Evolutionary conservation across 2,888 invertebrate species (phyloP), one percentile per base, ranked within the genome.

Genomic region (Spodoptera picta): DNA sequence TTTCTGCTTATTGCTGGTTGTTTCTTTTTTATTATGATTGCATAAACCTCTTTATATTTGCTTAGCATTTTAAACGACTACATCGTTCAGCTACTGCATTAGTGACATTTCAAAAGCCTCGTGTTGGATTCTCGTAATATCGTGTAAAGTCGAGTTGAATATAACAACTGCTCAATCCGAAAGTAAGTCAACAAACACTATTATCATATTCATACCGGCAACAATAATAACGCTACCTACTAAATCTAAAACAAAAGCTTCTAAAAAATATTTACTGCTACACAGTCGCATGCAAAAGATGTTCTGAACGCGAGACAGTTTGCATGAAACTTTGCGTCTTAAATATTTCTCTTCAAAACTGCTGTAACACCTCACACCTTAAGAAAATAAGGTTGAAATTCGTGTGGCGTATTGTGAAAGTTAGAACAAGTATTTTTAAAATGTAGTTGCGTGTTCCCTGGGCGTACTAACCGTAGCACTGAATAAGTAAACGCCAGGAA

Each of bases 401-500:
- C 31, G 66, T 51, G 24, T 73, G 75, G 58, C 45, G 14, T 54
- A 54, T 58, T 57, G 54, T 27, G 60, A 50, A 68, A 70, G 71
- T 78, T 68, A 80, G 78, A 81, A 80, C 84, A 82, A 76, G 69
- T 61, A 65, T 73, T 75, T 79, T 79, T 73, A 45, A 67, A 69
- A 47, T 72, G 66, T 69, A 77, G 79, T 79, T 79, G 79, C 79
- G 79, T 79, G 79, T 75, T 79, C 69, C 58, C 67, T 63, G 79
- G 71, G 90, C 88, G 87, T 86, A 89, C 88, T 88, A 91, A 90
- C 90, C 86, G 89, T 88, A 89, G 90, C 88, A 91, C 90, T 94
- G 92, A 93, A 93, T 94, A 93, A 93, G 94, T 93, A 94, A 94
- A 94, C 91, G 93, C 87, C 85, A 81, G 84, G 81, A 87, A 93